A percentile compares a stretch with the other conserved stretches of the same genome.
phyloP scores from a whole-genome alignment of 2,888 invertebrate species.

The Apodemia duryi region DNA sequence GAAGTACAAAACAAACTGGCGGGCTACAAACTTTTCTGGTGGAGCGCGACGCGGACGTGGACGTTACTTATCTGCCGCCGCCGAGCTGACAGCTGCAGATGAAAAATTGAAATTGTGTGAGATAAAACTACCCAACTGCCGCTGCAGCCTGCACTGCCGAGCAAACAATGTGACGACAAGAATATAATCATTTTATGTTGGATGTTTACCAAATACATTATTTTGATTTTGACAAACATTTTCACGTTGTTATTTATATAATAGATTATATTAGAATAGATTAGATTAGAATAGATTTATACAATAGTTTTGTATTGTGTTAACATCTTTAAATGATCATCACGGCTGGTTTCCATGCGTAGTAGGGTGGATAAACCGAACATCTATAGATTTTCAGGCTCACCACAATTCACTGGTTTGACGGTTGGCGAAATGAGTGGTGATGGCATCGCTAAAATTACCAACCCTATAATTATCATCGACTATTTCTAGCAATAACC shows the following conservation, averaged over 20 bases:
- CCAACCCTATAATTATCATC: no score
- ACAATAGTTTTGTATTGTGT: no score
- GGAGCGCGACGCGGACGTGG: constrained; percentile 61
- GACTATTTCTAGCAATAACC: no score
- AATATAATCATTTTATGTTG: constrained; percentile 40
- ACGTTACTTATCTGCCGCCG: constrained; percentile 75
- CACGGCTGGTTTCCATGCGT: no score
- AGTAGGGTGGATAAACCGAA: no score
- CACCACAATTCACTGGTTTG: no score
- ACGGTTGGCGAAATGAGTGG: no score
- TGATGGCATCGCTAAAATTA: no score
- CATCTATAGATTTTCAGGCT: no score
- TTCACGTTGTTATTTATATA: constrained; percentile 14
- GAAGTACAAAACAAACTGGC: constrained; percentile 75
- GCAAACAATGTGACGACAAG: constrained; percentile 61
- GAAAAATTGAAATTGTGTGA: constrained; percentile 79
- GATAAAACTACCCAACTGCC: constrained; percentile 77
- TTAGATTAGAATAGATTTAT: no score
- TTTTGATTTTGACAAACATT: constrained; percentile 32
- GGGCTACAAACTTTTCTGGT: constrained; percentile 68
- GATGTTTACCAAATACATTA: constrained; percentile 32
- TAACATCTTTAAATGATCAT: no score
- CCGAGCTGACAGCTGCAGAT: constrained; percentile 77
- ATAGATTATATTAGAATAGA: no score
- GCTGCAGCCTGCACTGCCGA: constrained; percentile 44